Base-by-base conservation (phyloP, 2,888 invertebrate genomes). In the Drepanosiphum platanoidis region DNA sequence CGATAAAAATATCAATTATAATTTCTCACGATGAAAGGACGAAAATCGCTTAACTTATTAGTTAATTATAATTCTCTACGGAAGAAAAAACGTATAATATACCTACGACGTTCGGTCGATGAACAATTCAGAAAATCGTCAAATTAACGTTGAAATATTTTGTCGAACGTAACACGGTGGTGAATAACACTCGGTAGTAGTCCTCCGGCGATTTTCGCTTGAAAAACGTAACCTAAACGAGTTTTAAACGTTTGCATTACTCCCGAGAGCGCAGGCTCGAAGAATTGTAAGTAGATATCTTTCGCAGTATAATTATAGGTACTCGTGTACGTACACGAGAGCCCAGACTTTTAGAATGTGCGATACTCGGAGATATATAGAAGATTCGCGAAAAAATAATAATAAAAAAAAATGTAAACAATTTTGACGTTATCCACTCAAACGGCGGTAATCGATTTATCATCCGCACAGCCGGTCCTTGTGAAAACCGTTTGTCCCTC, bases 351-450 rank as follows among this genome's bases (percentile, higher is more conserved):
- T 32, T 66, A 79, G 78, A 79, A 79, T 52, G 79, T 52, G 79
- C 68, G 34, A 80, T 80, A 70, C 68, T 27, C 52, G 74, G 22
- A 32, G 22, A 46, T 18, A 46, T 46, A 18, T 7, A 2, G 13
- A n/a, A 2, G n/a, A 27, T n/a, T n/a, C n/a, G n/a, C n/a, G n/a
- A n/a, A n/a, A n/a, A n/a, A n/a, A 15, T 36, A 39, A 27, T 11
- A 34, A 46, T 11, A 79, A 30, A 42, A 39, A 58, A 39, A 61
- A 71, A 81, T 58, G 75, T 66, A 77, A 68, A 84, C 64, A 39
- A 74, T 83, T 74, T 84, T 84, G 75, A 84, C 84, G 75, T 84
- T 84, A 84, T 84, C 75, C 84, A 42, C 75, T 84, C 84, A 77
- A 84, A 84, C 84, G 68, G 83, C 82, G 72, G 82, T 34, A 74